These are phyloP conservation scores for Uria aalge DNA, from an alignment of 2,113 vertebrate genomes.

Conservation along the genomic window DNA sequence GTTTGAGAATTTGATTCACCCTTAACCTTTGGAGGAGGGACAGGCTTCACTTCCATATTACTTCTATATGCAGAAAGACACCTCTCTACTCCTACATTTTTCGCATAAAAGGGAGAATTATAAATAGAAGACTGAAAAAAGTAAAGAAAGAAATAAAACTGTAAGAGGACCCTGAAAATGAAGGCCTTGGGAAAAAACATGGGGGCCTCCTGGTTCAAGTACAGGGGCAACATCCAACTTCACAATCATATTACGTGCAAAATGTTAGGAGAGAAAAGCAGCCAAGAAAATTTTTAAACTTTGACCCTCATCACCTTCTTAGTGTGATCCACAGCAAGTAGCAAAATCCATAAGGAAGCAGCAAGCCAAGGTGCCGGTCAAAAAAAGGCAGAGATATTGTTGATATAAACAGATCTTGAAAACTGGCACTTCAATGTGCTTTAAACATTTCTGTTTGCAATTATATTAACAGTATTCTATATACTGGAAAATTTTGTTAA, in stretches of 20 bases:
- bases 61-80: neutral
- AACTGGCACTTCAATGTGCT: neutral
- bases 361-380: neutral
- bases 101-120: neutral
- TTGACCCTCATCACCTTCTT: neutral
- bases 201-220: neutral
- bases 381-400: neutral
- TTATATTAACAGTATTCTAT: neutral
- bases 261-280: neutral
- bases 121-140: neutral
- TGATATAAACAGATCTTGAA: neutral
- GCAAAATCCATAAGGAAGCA: neutral
- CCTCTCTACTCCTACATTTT: neutral
- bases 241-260: neutral
- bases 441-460: neutral
- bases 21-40: neutral
- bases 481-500: neutral
- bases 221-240: neutral
- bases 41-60: neutral
- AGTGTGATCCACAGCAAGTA: neutral
- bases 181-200: neutral
- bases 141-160: neutral
- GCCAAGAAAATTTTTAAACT: neutral
- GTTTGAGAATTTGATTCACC: neutral
- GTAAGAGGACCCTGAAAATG: neutral